Conservation (phyloP, 2,888 invertebrate genomes). For the Agelastica alni region DNA sequence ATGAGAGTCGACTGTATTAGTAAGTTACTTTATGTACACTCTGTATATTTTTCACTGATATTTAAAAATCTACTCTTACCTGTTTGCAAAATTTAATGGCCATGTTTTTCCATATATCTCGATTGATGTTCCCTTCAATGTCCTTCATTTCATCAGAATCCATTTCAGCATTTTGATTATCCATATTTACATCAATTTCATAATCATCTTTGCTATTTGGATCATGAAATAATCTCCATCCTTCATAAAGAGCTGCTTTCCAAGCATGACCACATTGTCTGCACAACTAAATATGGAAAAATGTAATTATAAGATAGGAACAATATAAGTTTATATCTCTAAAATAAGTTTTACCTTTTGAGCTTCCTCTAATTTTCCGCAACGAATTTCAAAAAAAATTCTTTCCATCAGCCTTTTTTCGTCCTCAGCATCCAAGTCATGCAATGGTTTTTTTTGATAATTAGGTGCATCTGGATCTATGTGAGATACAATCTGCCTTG, state of each 20-base stretch:
- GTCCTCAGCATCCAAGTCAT: constrained; percentile 87
- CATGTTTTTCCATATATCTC: constrained; percentile 79
- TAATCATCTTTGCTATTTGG: constrained; percentile 68
- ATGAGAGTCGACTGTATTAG: no score
- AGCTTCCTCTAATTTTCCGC: constrained; percentile 85
- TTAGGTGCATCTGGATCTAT: constrained; percentile 90
- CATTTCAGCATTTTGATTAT: constrained; percentile 36
- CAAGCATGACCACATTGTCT: constrained; percentile 88
- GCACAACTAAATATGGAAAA: constrained; percentile 61
- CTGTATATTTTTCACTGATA: no score
- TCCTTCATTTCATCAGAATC: constrained; percentile 39
- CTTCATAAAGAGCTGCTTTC: constrained; percentile 88
- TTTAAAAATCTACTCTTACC: constrained; percentile 39
- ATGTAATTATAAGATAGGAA: background rate
- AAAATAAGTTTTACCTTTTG: constrained; percentile 63
- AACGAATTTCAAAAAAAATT: constrained; percentile 77
- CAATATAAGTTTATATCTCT: background rate
- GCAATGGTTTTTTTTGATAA: constrained; percentile 76
- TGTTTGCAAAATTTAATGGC: constrained; percentile 62
- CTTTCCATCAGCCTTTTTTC: constrained; percentile 64
- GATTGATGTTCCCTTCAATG: constrained; percentile 80
- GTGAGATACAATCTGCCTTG: constrained; percentile 63
- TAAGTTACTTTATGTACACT: no score
- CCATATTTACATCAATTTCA: constrained; percentile 47
- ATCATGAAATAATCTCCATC: constrained; percentile 88